A percentile compares a stretch with the other conserved stretches of the same genome.
phyloP scores from a whole-genome alignment of 2,888 invertebrate species.

The Nomada hirtipes region DNA sequence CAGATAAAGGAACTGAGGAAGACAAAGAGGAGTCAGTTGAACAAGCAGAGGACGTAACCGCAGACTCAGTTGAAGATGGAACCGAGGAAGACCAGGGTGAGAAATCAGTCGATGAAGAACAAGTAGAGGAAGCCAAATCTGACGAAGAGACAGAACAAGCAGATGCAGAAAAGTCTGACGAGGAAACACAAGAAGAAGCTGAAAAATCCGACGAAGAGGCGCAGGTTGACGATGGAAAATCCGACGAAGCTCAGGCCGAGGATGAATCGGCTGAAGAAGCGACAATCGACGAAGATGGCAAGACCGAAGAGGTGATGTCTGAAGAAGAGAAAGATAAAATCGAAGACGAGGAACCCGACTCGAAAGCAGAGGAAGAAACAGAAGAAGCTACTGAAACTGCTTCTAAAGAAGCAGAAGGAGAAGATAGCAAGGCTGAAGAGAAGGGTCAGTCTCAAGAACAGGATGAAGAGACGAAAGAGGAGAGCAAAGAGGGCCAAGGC shows the following conservation, averaged over 20 bases:
- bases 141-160: slow-evolving; percentile 52
- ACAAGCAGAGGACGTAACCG: slow-evolving; percentile 17
- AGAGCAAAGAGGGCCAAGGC: slow-evolving; percentile 50
- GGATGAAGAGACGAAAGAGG: slow-evolving; percentile 62
- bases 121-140: slow-evolving; percentile 39
- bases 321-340: slow-evolving; percentile 51
- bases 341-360: slow-evolving; percentile 52
- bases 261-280: slow-evolving; percentile 50
- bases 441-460: slow-evolving; percentile 64
- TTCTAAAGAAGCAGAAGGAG: slow-evolving; percentile 67
- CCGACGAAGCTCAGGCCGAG: slow-evolving; percentile 55
- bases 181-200: slow-evolving; percentile 51
- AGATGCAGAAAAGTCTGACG: slow-evolving; percentile 61
- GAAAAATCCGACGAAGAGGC: slow-evolving; percentile 52
- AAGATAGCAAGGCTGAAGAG: slow-evolving; percentile 69
- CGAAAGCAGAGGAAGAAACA: slow-evolving; percentile 62
- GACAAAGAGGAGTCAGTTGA: slow-evolving; percentile 68
- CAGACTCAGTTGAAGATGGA: slow-evolving; percentile 36
- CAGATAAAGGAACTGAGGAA: slow-evolving; percentile 54
- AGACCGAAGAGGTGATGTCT: slow-evolving; percentile 53
- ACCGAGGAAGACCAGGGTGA: slow-evolving; percentile 51
- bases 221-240: slow-evolving; percentile 37
- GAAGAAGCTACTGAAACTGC: slow-evolving; percentile 57
- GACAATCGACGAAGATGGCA: no score
- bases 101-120: slow-evolving; percentile 43